Evolutionary conservation across 2,113 vertebrate species (phyloP).

Genomic region (human (Homo sapiens)): DNA sequence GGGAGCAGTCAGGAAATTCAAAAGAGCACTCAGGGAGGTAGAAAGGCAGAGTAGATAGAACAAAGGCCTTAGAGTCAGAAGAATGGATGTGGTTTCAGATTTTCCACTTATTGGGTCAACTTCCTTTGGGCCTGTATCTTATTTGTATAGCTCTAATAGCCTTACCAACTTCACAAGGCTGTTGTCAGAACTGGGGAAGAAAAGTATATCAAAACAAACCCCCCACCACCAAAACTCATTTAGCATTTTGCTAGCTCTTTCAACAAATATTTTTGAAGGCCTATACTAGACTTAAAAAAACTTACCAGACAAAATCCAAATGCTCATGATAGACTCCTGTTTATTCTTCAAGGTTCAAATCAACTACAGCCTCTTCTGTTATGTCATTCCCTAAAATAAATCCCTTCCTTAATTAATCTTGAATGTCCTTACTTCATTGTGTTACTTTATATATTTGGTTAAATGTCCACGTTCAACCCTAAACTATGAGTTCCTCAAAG

Average conservation of each 20-base stretch:
- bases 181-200: not conserved
- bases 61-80: not conserved
- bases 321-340: not conserved
- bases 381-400: not conserved
- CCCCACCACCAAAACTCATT: not conserved
- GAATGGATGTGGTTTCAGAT: not conserved
- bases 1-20: not conserved
- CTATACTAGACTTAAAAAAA: not conserved
- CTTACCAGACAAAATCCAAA: conserved; percentile 4
- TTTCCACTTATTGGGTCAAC: not conserved
- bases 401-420: not conserved
- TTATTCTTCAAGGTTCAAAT: not conserved
- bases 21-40: not conserved
- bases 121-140: not conserved
- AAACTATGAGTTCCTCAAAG: not conserved
- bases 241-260: not conserved
- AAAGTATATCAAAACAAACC: not conserved
- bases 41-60: not conserved
- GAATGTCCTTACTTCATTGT: not conserved
- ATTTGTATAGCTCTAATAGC: not conserved
- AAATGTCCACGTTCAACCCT: not conserved
- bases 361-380: not conserved
- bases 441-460: not conserved
- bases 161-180: not conserved
- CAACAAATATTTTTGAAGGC: not conserved